Evolutionary conservation across 2,888 invertebrate genomes (phyloP).

Genomic region (Dicyrtoma fusca): DNA sequence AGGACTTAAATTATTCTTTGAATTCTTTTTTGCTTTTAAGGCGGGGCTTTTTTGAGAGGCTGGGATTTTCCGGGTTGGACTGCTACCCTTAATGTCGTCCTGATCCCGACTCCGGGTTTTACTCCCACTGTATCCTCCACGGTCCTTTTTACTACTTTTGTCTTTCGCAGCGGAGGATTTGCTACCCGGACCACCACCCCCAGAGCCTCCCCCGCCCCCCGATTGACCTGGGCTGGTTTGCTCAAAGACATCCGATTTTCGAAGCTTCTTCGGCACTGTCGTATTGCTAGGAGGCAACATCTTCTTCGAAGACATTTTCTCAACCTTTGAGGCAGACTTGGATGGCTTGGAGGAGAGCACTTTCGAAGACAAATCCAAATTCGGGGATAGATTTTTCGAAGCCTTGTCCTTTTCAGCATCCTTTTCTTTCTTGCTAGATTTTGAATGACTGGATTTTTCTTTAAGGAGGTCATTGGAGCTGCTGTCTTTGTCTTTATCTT

Average conservation of each 20-base stretch:
- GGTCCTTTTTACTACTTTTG: constrained; percentile 36
- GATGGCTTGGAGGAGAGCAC: constrained; percentile 39
- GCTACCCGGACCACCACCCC: neutral
- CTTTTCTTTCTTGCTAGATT: constrained; percentile 6
- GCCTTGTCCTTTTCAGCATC: constrained; percentile 22
- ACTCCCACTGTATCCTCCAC: constrained; percentile 11
- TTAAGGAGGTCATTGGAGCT: too few relatives aligned
- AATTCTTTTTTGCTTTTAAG: neutral
- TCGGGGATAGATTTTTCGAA: too few relatives aligned
- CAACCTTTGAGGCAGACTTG: constrained; percentile 40
- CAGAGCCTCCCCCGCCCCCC: neutral
- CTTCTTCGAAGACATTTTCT: constrained; percentile 47
- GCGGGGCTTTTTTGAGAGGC: neutral
- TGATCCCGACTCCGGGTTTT: constrained; percentile 21
- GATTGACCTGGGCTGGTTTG: neutral
- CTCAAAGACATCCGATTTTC: constrained; percentile 46
- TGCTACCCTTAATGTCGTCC: constrained; percentile 27
- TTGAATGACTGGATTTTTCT: constrained; percentile 9
- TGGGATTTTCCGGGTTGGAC: constrained; percentile 3
- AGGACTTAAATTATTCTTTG: constrained; percentile 41
- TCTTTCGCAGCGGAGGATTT: neutral
- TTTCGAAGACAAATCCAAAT: constrained; percentile 3
- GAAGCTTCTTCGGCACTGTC: constrained; percentile 55
- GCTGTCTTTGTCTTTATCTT: constrained; percentile 7
- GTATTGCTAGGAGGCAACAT: constrained; percentile 55